These are phyloP conservation scores for Mionectes macconnelli DNA, from an alignment of 2,113 vertebrate genomes.

Conservation along the genomic window DNA sequence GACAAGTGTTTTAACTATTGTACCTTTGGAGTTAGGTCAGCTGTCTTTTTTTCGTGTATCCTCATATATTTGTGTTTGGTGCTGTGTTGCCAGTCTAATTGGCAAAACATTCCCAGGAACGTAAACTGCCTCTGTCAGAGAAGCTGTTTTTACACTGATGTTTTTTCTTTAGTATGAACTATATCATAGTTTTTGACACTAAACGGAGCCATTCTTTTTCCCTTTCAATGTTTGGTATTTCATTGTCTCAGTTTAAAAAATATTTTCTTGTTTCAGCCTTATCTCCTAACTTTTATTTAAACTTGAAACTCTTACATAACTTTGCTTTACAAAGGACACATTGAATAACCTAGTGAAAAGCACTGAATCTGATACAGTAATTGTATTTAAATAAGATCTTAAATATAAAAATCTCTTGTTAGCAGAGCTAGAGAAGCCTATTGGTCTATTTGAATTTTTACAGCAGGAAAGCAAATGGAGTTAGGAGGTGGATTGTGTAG, in stretches of 20 bases:
- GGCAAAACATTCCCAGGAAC: neutral
- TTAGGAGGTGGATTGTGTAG: neutral
- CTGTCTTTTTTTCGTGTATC: neutral
- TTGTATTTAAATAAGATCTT: neutral
- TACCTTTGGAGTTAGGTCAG: neutral
- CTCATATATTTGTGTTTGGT: neutral
- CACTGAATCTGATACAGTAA: neutral
- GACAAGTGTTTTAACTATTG: neutral
- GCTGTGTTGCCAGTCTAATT: neutral
- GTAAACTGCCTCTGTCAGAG: neutral
- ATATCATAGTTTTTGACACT: neutral
- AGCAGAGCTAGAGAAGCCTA: neutral
- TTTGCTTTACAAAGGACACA: neutral
- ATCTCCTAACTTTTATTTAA: neutral
- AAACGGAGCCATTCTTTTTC: neutral
- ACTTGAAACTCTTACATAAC: neutral
- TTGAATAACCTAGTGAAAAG: neutral
- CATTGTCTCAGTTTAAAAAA: neutral
- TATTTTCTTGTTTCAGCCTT: neutral
- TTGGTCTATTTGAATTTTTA: constrained; percentile 8
- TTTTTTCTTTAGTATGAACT: neutral
- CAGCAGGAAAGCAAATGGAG: constrained; percentile 4
- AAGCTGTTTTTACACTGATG: neutral
- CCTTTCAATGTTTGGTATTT: neutral
- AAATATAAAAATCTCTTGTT: neutral